Evolutionary conservation across 1,140 invertebrate species (phyloP), one percentile per base, ranked within the genome.

Genomic region (Lerema accius): DNA sequence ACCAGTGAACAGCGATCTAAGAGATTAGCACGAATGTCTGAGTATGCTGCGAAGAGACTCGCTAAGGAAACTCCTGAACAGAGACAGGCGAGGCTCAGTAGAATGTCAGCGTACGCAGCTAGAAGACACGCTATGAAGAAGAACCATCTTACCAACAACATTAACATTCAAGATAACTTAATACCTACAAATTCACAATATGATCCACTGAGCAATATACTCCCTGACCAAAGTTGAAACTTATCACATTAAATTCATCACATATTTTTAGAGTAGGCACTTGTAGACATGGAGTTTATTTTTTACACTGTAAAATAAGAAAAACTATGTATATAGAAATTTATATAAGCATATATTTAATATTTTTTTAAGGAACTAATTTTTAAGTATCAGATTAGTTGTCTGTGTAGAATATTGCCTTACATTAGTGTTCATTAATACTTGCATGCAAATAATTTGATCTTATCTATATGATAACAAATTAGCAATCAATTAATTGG

Each of bases 1-100:
- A 89, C 90, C 10, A 73, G 76, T 11, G 91, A 93, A 35, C 91
- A 93, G 60, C 80, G 92, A 26, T 86, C 89, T 26, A 78, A 80
- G 4, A 82, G 92, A 0, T 71, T 93, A 19, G 83, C 92, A 4
- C 85, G 92, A 40, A 92, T 93, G 92, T 92, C 92, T n/a, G 90
- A 86, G 10, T 90, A 90, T 73, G 79, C 87, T 11, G 89, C 89
- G 1, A 78, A 65, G 40, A 71, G 89, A 39, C 73, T 93, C 45
- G 92, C 92, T 9, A 86, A 86, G 61, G 92, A 93, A 73, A 89
- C 91, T 14, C 77, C 84, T 0, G 92, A 92, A 40, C 92, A 93
- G 70, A 82, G 92, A 9, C 84, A 87, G 55, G 77, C 82, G 0
- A 84, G 92, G 1, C 70, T 93, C 10, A 71, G 89, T 0, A 84